Conservation (phyloP, 2,113 vertebrate species). For the Lagopus muta region DNA sequence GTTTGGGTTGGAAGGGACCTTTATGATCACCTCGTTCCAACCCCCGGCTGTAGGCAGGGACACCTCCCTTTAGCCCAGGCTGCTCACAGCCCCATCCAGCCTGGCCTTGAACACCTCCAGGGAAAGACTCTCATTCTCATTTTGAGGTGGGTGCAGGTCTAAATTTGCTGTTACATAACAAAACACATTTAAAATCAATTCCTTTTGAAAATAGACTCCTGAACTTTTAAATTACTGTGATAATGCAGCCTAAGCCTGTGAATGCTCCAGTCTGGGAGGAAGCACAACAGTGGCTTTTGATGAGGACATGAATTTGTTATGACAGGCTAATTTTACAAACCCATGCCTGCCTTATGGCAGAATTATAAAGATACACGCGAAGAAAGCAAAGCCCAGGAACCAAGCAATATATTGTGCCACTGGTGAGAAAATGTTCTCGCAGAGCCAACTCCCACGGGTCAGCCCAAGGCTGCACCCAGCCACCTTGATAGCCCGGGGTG, state of each 20-base stretch:
- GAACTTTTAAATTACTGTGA: slow-evolving; percentile 61
- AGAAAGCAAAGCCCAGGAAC: slow-evolving; percentile 14
- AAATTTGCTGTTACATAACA: slow-evolving; percentile 59
- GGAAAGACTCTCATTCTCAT: slow-evolving; percentile 43
- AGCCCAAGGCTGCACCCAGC: slow-evolving; percentile 18
- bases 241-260: slow-evolving; percentile 48
- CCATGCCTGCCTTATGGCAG: slow-evolving; percentile 51
- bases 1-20: no score
- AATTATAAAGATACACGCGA: slow-evolving; percentile 59
- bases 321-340: slow-evolving; percentile 72
- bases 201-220: slow-evolving; percentile 53
- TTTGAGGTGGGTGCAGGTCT: slow-evolving; percentile 34
- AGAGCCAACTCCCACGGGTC: slow-evolving; percentile 16
- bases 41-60: no score
- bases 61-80: no score
- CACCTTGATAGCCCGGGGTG: neutral
- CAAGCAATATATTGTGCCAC: neutral
- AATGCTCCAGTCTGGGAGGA: slow-evolving; percentile 45
- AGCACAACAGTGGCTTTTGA: slow-evolving; percentile 65
- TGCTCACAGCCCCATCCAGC: no score
- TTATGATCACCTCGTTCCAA: no score
- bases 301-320: slow-evolving; percentile 74
- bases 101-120: no score
- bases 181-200: slow-evolving; percentile 61
- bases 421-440: slow-evolving; percentile 14